Conservation (phyloP, 2,113 vertebrate genomes). For the Galemys pyrenaicus region DNA sequence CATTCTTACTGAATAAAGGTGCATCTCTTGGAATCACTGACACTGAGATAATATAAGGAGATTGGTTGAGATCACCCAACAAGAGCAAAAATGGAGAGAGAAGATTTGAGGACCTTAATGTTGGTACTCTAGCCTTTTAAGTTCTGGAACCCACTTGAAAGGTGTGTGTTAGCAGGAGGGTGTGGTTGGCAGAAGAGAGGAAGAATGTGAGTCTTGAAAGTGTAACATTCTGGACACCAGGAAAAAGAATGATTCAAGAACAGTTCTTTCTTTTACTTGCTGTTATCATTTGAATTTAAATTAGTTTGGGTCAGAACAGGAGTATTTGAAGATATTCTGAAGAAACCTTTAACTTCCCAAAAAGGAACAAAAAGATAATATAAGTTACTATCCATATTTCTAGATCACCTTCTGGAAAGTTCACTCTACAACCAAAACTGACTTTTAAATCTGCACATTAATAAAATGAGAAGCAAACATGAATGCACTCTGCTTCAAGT, state of each 20-base stretch:
- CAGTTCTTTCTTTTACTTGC: background rate
- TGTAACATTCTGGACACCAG: background rate
- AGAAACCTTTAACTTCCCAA: background rate
- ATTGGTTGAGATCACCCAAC: background rate
- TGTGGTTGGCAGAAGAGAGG: background rate
- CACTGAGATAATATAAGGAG: background rate
- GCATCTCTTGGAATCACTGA: background rate
- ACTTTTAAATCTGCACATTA: conserved; percentile 26
- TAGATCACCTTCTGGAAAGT: conserved; percentile 60
- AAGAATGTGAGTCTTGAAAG: background rate
- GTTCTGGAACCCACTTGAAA: background rate
- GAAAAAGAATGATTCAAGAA: conserved; percentile 23
- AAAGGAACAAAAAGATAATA: background rate
- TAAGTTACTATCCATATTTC: background rate
- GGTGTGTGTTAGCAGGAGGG: background rate
- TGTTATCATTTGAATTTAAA: background rate
- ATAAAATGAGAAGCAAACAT: conserved; percentile 58
- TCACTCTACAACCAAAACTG: background rate
- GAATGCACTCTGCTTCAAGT: background rate
- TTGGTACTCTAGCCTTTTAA: background rate
- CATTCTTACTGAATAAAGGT: background rate
- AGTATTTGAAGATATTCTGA: conserved; percentile 28
- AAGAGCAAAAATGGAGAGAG: background rate
- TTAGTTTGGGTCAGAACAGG: background rate
- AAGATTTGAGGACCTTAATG: background rate